Evolutionary conservation across 2,888 invertebrate genomes (phyloP).

Genomic region (Gymnosoma rotundatum): DNA sequence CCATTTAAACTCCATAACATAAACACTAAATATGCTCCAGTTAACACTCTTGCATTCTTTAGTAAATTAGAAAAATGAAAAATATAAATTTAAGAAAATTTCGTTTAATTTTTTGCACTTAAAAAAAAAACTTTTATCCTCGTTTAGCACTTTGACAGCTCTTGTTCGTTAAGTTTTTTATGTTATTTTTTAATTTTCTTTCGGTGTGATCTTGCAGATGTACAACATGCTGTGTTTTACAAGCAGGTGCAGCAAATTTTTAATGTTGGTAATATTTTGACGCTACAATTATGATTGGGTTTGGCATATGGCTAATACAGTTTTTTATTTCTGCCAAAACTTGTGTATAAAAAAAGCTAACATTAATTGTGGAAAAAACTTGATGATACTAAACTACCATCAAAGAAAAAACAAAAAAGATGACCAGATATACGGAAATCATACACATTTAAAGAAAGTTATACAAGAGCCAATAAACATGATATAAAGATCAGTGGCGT

Average conservation of each 20-base stretch:
- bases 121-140: conserved; percentile 21
- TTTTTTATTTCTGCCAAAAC: conserved; percentile 65
- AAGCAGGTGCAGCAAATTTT: conserved; percentile 71
- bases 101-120: conserved; percentile 27
- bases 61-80: conserved; percentile 30
- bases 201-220: conserved; percentile 16
- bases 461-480: too few species aligned
- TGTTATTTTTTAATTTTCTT: background rate
- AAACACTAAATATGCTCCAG: conserved; percentile 65
- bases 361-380: conserved; percentile 61
- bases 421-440: conserved; percentile 23
- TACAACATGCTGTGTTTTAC: conserved; percentile 53
- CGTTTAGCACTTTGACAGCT: conserved; percentile 52
- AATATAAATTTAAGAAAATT: conserved; percentile 47
- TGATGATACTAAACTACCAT: conserved; percentile 31
- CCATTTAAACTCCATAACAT: conserved; percentile 19
- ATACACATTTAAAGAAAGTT: background rate
- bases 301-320: conserved; percentile 66
- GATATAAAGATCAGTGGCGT: too few species aligned
- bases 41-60: conserved; percentile 67
- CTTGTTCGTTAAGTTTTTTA: conserved; percentile 41
- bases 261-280: conserved; percentile 69
- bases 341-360: conserved; percentile 56
- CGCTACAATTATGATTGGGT: conserved; percentile 69
- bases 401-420: background rate